Base-by-base conservation (phyloP, 1,140 invertebrate species). In the Rhopalosiphum padi region DNA sequence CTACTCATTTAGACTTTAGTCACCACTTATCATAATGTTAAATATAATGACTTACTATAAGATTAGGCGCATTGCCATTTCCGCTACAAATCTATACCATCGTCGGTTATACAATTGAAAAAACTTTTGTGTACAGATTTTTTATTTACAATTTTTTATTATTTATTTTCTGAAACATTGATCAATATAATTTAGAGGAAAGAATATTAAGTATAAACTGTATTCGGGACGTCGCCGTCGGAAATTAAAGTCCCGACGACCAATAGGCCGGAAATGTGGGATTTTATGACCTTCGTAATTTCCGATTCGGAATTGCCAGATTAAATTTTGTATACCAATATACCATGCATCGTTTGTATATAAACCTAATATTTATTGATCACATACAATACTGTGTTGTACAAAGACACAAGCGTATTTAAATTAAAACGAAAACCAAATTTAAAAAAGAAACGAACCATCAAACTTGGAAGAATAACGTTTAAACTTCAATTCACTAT, bases 241-340 rank as follows among this genome's bases (percentile, higher is more conserved):
- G 88, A 90, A 41, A 89, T 89, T 53, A 90, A 90, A 90, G 23
- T 41, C 53, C 30, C 51, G 23, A 60, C 30, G 53, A 55, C 35
- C 51, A 55, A 37, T 41, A 4, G 88, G 22, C 88, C 22, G 88
- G 88, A 90, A 90, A 90, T 35, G 23, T 41, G 35, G 51, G n/a
- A 53, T 88, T 88, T 43, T 48, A 88, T 46, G 30, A 30, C 88
- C 23, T 90, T 90, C 22, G 35, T 90, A 90, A 60, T 90, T 90
- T 90, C 51, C 88, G 88, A 90, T 55, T 90, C 18, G 35, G 35
- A 60, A 60, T 90, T 30, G 53, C 35, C 51, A 23, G 35, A 90
- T 60, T 90, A 41, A 60, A 90, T 60, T 43, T 37, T 60, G 37
- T 51, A 51, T 18, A 51, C 48, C 48, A 51, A 51, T 51, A 51